Base-by-base conservation (phyloP, 92 coral and sea anemone genomes). In the Palythoa grandis region DNA sequence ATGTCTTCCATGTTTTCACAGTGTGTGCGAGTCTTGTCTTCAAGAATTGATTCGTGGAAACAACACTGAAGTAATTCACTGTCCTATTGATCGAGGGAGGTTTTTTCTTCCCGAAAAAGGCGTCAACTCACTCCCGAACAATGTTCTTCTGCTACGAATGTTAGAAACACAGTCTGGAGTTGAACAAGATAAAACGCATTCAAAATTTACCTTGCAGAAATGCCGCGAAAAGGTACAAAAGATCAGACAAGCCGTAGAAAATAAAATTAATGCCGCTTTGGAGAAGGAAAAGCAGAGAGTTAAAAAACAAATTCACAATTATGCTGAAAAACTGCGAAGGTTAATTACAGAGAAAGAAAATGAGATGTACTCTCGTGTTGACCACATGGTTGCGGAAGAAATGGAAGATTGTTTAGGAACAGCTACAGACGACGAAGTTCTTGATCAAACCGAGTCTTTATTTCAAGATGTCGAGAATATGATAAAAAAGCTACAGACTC, bases 1-100 rank as follows among this genome's bases (percentile, higher is more conserved):
- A 57, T 77, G 70, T 37, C 82, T 77, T 57, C 82, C 82, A 0
- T 77, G 82, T 77, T 77, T 77, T 29, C 82, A 77, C 29, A 77
- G 82, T 77, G 82, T 77, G 48, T 77, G 82, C 19, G 38, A 57
- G 67, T 24, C 19, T 53, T 77, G 82, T 56, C 67, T 77, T 7
- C 68, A 77, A 57, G 24, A 35, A 35, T 15, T 77, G 24, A 57
- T 67, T 57, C 8, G 82, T 29, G 82, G 69, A 57, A 37, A 16
- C 25, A 11, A 61, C 11, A 16, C 67, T 2, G 82, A 77, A 57
- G 23, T 77, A 7, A 39, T 77, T 12, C 70, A 57, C 8, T 77
- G 82, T 15, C 82, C 82, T 10, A 68, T 77, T 54, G 82, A 77
- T 68, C 48, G 15, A 57, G 24, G 53, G 16, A 77, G 82, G 17